phyloP scores from a whole-genome alignment of 2,888 invertebrate species.

The Apamea crenata region DNA sequence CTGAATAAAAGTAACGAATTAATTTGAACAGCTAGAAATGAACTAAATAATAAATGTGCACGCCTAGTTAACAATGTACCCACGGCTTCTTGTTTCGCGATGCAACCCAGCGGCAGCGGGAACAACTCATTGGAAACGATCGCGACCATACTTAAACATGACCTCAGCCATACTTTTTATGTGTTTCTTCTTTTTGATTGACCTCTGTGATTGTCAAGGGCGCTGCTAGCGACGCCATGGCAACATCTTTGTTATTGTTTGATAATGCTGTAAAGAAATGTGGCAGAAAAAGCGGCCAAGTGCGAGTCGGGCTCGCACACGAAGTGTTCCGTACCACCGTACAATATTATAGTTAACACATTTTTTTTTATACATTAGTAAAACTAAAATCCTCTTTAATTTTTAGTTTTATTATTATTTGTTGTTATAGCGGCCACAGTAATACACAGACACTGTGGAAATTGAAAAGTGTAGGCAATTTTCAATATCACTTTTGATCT shows the following conservation, averaged over 20 bases:
- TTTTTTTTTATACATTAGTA: background rate
- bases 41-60: background rate
- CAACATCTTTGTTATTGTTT: constrained; percentile 9
- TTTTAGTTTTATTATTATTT: background rate
- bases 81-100: background rate
- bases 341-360: no score
- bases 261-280: background rate
- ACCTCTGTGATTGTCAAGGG: constrained; percentile 32
- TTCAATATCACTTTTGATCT: no score
- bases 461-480: background rate
- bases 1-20: background rate
- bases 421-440: background rate
- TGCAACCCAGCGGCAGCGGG: background rate
- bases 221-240: constrained; percentile 14
- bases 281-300: no score
- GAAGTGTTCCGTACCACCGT: no score
- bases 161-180: constrained; percentile 6
- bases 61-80: background rate
- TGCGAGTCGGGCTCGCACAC: no score
- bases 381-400: background rate
- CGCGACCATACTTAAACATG: constrained; percentile 20
- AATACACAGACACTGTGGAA: background rate
- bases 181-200: constrained; percentile 12
- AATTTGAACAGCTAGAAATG: no score
- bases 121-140: constrained; percentile 10